A percentile compares a stretch with the other conserved stretches of the same genome.
Conservation (phyloP, 2,113 vertebrate species). For the Sinocyclocheilus grahami region DNA sequence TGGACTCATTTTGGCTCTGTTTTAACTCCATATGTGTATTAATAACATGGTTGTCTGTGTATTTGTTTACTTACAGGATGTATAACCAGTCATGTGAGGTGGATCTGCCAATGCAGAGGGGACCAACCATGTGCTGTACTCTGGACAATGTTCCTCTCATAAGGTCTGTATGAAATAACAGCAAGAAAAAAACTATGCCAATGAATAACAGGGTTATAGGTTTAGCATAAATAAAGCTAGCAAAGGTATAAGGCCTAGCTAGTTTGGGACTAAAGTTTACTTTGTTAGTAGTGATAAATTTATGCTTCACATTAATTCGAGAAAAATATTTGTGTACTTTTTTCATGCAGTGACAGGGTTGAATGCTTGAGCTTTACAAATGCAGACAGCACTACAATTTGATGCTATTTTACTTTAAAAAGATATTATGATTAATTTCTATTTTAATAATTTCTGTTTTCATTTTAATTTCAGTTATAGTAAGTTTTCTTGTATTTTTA, state of each 20-base stretch:
- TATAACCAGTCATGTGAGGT: constrained; percentile 79
- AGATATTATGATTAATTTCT: no score
- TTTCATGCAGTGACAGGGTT: neutral
- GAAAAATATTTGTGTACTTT: neutral
- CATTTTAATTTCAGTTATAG: neutral
- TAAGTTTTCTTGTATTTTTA: no score
- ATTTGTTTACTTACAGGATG: constrained; percentile 65
- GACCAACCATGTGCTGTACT: constrained; percentile 75
- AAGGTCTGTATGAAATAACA: constrained; percentile 65
- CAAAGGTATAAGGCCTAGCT: neutral
- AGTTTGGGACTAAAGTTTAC: neutral
- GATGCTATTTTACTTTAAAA: no score
- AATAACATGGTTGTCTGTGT: constrained; percentile 20
- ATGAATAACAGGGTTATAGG: neutral
- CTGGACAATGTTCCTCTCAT: constrained; percentile 78
- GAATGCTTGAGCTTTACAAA: neutral
- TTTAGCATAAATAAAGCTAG: neutral
- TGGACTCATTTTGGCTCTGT: neutral
- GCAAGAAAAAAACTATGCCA: neutral
- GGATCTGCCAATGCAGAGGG: constrained; percentile 72
- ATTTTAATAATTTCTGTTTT: neutral
- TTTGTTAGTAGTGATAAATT: neutral
- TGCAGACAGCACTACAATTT: neutral
- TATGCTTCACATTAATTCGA: neutral
- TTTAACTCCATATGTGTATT: constrained; percentile 7